Percentiles rank a stretch among this genome's conserved stretches.
phyloP scores from a whole-genome alignment of 2,888 invertebrate genomes.

The Neoaliturus tenellus region DNA sequence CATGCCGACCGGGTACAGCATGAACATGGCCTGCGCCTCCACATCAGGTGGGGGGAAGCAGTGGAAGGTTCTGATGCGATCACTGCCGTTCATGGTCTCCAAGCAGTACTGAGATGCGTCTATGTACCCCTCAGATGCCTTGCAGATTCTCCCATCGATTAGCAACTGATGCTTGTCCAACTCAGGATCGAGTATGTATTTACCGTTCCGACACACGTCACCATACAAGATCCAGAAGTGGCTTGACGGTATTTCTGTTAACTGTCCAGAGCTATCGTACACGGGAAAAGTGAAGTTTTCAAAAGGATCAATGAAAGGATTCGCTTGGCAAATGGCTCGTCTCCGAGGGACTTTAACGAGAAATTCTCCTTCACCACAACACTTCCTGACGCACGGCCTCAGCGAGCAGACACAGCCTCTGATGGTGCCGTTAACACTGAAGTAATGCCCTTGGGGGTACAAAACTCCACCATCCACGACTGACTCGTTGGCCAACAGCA shows the following conservation, averaged over 20 bases:
- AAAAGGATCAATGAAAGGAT: not conserved
- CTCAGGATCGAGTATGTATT: not conserved
- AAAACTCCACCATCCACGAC: not conserved
- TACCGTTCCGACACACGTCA: not conserved
- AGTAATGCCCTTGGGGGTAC: not conserved
- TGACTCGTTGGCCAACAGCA: not conserved
- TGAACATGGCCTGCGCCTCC: not conserved
- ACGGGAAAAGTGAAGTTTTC: not conserved
- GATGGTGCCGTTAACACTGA: not conserved
- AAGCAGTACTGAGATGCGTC: constrained; percentile 36
- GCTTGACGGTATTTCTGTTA: not conserved
- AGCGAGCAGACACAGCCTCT: constrained; percentile 8
- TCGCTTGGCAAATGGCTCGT: not conserved
- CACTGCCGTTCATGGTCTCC: not conserved
- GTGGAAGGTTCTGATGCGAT: not conserved
- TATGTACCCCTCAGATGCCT: not conserved
- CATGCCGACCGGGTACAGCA: not conserved
- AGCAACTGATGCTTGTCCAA: not conserved
- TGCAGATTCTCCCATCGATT: not conserved
- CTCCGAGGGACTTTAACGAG: not conserved
- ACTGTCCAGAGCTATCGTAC: not conserved
- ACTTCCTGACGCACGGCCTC: constrained; percentile 38
- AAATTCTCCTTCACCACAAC: not conserved
- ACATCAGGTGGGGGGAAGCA: not conserved
- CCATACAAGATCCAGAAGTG: constrained; percentile 2